Evolutionary conservation across 2,113 vertebrate species (phyloP).

Genomic region (Serilophus lunatus): DNA sequence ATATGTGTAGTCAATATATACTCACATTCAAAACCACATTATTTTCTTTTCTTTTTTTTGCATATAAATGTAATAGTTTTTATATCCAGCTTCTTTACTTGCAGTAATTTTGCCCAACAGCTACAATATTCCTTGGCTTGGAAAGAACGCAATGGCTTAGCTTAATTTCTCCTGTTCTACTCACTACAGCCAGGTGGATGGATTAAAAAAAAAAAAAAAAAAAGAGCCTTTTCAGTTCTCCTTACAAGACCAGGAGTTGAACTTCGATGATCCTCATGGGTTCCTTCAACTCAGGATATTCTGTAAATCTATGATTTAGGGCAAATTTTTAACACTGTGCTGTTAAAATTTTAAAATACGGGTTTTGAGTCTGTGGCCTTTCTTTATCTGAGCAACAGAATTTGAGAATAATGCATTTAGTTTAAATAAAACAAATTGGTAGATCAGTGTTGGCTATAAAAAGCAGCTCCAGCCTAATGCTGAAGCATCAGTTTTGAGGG

Average conservation of each 20-base stretch:
- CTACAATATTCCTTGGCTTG: neutral
- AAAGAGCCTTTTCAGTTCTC: neutral
- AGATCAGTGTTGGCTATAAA: neutral
- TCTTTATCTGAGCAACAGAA: neutral
- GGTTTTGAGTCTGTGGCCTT: neutral
- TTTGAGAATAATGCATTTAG: neutral
- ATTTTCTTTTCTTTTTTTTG: neutral
- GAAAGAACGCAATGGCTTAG: neutral
- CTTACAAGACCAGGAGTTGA: neutral
- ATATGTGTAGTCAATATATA: accelerated
- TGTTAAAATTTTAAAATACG: neutral
- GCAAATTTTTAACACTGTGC: neutral
- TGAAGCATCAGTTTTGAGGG: neutral
- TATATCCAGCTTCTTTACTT: neutral
- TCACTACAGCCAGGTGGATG: slow-evolving; percentile 12
- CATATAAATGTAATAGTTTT: neutral
- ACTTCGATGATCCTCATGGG: neutral
- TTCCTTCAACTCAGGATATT: neutral
- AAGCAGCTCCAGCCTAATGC: neutral
- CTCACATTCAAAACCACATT: neutral
- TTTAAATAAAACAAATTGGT: neutral
- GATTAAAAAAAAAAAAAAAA: neutral
- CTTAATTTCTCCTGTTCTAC: slow-evolving; percentile 17
- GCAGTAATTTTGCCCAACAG: neutral
- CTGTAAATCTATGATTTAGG: neutral